phyloP scores from a whole-genome alignment of 1,140 invertebrate genomes.

The Aleiodes sp. region DNA sequence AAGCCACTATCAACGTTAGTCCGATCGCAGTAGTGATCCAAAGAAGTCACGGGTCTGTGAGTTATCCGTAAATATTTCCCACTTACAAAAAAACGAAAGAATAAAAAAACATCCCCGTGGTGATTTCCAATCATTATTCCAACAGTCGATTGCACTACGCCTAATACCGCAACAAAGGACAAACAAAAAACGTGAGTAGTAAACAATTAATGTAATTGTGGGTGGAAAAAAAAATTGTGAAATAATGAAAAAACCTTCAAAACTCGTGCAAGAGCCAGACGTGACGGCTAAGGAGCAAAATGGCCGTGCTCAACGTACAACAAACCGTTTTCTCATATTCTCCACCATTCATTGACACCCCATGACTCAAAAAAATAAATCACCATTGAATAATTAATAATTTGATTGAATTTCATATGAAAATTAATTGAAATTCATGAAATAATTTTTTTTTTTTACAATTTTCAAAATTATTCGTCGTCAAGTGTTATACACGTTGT shows the following conservation, averaged over 20 bases:
- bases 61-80: conserved; percentile 31
- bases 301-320: conserved; percentile 59
- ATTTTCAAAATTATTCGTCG: not conserved
- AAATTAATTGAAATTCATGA: no score
- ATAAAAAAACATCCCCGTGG: conserved; percentile 8
- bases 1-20: no score
- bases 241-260: not conserved
- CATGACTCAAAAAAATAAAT: no score
- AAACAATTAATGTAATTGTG: not conserved
- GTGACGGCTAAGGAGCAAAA: conserved; percentile 54
- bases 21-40: conserved; percentile 49
- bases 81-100: not conserved
- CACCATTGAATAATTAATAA: not conserved
- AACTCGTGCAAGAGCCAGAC: conserved; percentile 30
- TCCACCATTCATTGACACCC: no score
- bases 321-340: conserved; percentile 44
- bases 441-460: not conserved
- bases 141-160: not conserved
- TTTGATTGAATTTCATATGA: no score
- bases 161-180: not conserved
- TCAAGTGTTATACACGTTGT: not conserved
- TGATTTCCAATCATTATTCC: conserved; percentile 19
- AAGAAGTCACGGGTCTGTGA: conserved; percentile 35
- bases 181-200: conserved; percentile 5
- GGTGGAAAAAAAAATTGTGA: not conserved